Base-by-base conservation (phyloP, 2,113 vertebrate species). In the Ochotona curzoniae region DNA sequence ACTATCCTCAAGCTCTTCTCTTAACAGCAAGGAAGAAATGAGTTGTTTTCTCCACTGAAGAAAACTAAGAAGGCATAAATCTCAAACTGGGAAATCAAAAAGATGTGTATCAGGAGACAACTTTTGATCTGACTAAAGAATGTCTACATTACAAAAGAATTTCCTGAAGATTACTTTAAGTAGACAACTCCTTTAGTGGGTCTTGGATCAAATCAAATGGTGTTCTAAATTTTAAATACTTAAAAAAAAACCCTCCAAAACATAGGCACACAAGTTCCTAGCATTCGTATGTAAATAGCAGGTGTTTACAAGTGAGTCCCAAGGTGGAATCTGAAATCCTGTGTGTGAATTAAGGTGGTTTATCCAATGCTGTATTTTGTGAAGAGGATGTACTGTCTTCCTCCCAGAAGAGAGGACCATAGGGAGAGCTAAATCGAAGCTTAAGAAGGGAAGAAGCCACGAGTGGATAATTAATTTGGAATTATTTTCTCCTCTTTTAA, bases 111-210 rank as follows among this genome's bases (percentile, higher is more conserved):
- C 78, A 87, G 26, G 38, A 69, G 74, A 18, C 66, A 11, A 21
- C 69, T 93, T 96, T 96, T 90, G 80, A 92, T 93, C 90, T 78
- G 85, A 90, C 75, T 93, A 71, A 87, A 83, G 57, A 47, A 69
- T 26, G 74, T 85, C 28, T 78, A 60, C 44, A 76, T 87, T 67
- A 93, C 61, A 91, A 85, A 95, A 92, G 60, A 87, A 84, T 82
- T 83, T 66, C 71, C 49, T 66, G 15, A 96, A 89, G 88, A 80
- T 95, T 67, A 49, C 80, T 91, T 94, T 61, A 89, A 87, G 81
- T 63, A 92, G 84, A 87, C 30, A 66, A 69, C 32, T 91, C 63
- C 54, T 71, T 84, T 81, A 44, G 25, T 28, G n/a, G 90, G 35
- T 83, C 5, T 57, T 70, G 57, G 82, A 87, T 83, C 69, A 54